Conservation (phyloP, 2,113 vertebrate genomes). For the Loxodonta africana region DNA sequence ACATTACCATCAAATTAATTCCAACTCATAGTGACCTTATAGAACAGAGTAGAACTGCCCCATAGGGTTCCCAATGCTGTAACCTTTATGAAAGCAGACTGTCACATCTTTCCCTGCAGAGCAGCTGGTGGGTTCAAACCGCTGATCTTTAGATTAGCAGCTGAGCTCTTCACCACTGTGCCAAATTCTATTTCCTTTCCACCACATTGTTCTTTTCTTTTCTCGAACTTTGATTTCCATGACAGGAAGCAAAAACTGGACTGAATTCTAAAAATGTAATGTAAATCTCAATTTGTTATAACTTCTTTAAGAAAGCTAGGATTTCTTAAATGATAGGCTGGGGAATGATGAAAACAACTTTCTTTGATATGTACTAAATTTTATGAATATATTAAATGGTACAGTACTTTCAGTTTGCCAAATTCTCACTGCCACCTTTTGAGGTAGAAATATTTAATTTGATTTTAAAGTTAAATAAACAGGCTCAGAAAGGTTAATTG, state of each 20-base stretch:
- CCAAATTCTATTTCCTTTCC: neutral
- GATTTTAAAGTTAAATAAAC: conserved; percentile 71
- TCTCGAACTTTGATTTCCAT: neutral
- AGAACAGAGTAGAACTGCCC: too few species aligned
- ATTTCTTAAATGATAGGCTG: neutral
- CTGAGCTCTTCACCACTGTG: too few species aligned
- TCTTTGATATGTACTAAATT: neutral
- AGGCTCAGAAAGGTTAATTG: neutral
- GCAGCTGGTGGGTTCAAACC: too few species aligned
- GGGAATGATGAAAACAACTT: conserved; percentile 29
- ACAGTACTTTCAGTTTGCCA: conserved; percentile 10
- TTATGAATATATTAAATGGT: neutral
- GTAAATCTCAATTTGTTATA: conserved; percentile 1
- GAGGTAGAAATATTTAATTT: conserved; percentile 72
- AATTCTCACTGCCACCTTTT: conserved; percentile 44
- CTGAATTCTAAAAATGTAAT: neutral
- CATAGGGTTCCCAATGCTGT: too few species aligned
- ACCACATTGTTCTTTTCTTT: neutral
- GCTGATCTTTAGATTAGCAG: too few species aligned
- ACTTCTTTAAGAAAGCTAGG: neutral
- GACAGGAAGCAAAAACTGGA: neutral
- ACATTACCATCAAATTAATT: too few species aligned
- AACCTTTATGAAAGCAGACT: too few species aligned
- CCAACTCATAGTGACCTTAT: too few species aligned
- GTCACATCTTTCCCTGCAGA: too few species aligned